These are phyloP conservation scores for Lonchura striata DNA, from an alignment of 2,113 vertebrate genomes.

Conservation along the genomic window DNA sequence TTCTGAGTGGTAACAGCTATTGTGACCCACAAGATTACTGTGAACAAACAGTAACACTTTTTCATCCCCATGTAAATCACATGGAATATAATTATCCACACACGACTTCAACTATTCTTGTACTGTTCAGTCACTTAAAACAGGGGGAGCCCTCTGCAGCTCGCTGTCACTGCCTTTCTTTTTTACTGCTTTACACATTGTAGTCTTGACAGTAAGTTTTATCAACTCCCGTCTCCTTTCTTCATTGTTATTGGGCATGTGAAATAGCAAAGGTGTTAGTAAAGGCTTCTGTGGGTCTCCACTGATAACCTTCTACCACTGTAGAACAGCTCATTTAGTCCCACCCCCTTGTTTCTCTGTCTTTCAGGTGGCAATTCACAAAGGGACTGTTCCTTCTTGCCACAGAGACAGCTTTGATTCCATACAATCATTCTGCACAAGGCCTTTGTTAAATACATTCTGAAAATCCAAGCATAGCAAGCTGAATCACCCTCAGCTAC, in stretches of 20 bases:
- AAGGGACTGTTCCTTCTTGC: not conserved
- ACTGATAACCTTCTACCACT: not conserved
- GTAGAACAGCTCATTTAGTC: not conserved
- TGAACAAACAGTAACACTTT: not conserved
- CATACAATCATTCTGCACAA: not conserved
- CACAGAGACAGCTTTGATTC: not conserved
- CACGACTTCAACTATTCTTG: not conserved
- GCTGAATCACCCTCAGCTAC: not conserved
- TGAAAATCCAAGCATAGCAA: not conserved
- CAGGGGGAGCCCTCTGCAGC: not conserved
- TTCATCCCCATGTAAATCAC: not conserved
- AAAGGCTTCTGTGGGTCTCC: not conserved
- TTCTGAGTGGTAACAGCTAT: not conserved
- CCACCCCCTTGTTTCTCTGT: not conserved
- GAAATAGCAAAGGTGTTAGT: not conserved
- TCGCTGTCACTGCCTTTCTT: not conserved
- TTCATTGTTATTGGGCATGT: not conserved
- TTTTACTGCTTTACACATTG: not conserved
- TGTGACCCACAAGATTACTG: not conserved
- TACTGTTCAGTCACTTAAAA: not conserved
- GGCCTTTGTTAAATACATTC: not conserved
- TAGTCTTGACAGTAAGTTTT: not conserved
- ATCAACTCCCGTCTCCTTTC: not conserved
- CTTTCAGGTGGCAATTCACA: not conserved
- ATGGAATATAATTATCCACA: not conserved